Percentiles rank a stretch among this genome's conserved stretches.
These are phyloP conservation scores for Xanthorhoe designata DNA, from an alignment of 2,888 invertebrate genomes.

Conservation along the genomic window DNA sequence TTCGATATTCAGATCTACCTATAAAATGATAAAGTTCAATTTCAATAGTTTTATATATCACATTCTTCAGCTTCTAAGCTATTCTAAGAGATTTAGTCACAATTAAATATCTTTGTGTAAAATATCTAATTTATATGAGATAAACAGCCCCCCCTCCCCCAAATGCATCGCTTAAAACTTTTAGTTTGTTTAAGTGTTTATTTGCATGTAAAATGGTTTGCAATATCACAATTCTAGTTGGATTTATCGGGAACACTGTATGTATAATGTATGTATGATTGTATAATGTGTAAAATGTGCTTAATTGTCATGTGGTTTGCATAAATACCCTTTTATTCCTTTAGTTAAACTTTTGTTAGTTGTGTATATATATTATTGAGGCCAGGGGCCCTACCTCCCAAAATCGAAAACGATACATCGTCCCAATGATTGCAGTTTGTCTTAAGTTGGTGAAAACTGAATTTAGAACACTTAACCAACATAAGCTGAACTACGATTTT, in stretches of 20 bases:
- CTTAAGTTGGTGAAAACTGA: no score
- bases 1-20: no score
- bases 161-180: conserved; percentile 77
- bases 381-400: no score
- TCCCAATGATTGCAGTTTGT: no score
- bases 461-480: no score
- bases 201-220: conserved; percentile 84
- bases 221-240: conserved; percentile 65
- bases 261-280: conserved; percentile 34
- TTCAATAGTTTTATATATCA: neutral
- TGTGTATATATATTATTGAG: neutral
- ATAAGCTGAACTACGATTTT: no score
- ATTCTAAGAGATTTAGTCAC: conserved; percentile 18
- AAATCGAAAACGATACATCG: no score
- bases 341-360: conserved; percentile 4
- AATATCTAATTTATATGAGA: conserved; percentile 26
- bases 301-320: conserved; percentile 60
- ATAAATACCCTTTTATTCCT: conserved; percentile 40
- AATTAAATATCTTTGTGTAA: conserved; percentile 23
- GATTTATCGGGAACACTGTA: conserved; percentile 46
- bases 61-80: neutral
- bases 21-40: no score
- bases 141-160: conserved; percentile 53
- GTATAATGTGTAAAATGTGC: conserved; percentile 44
- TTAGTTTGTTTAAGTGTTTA: conserved; percentile 72